These are phyloP conservation scores for Kryptolebias ocellatus DNA, from an alignment of 2,797 vertebrate species.

Conservation along the genomic window DNA sequence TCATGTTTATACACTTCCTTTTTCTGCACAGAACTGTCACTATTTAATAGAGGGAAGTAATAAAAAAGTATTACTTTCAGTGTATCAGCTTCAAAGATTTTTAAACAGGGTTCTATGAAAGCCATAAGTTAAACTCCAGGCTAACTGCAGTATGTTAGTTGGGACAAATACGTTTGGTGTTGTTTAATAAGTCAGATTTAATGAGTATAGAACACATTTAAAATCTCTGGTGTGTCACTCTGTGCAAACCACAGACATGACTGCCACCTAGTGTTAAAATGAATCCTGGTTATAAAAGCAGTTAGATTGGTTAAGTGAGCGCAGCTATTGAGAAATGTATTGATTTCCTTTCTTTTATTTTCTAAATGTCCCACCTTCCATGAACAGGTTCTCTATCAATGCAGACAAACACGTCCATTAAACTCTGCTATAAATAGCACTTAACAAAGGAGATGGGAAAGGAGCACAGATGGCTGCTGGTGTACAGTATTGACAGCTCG, in stretches of 20 bases:
- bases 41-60: not conserved
- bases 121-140: not conserved
- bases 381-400: constrained; percentile 41
- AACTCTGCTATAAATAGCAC: constrained; percentile 65
- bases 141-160: not conserved
- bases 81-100: too few relatives aligned
- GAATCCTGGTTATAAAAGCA: constrained; percentile 6
- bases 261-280: constrained; percentile 57
- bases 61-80: not conserved
- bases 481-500: constrained; percentile 64
- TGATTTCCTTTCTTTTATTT: constrained; percentile 38
- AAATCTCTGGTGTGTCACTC: not conserved
- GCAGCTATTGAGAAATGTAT: constrained; percentile 51
- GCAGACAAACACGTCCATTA: constrained; percentile 54
- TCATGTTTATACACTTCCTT: not conserved
- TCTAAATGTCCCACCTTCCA: constrained; percentile 4
- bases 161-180: not conserved
- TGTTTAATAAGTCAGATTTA: constrained; percentile 4
- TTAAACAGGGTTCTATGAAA: not conserved
- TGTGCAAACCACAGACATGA: constrained; percentile 7
- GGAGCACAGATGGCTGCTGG: constrained; percentile 73
- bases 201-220: not conserved
- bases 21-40: not conserved
- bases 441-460: constrained; percentile 43
- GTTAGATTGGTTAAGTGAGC: constrained; percentile 26